Conservation (phyloP, 2,113 vertebrate species). For the Channa argus region DNA sequence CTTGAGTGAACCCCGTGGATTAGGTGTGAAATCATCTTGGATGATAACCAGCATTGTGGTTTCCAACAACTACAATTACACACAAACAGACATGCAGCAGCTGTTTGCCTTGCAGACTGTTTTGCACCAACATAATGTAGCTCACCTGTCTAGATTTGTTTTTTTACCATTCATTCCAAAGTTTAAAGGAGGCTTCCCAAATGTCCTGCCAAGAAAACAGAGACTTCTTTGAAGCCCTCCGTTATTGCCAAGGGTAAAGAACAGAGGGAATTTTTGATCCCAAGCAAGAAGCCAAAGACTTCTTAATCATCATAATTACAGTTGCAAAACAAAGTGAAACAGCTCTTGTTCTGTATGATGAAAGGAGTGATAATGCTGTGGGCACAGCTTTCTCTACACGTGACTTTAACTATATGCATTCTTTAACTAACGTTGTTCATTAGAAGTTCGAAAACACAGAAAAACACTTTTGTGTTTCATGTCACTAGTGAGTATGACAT, state of each 20-base stretch:
- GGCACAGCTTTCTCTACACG: slow-evolving; percentile 1
- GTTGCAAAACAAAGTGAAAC: slow-evolving; percentile 35
- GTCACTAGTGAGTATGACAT: slow-evolving; percentile 20
- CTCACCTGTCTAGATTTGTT: slow-evolving; percentile 22
- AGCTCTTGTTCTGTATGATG: slow-evolving; percentile 22
- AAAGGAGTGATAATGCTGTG: slow-evolving; percentile 1
- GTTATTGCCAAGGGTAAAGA: slow-evolving; percentile 62
- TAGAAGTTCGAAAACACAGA: slow-evolving; percentile 7
- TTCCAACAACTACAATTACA: slow-evolving; percentile 3
- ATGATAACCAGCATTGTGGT: slow-evolving; percentile 6
- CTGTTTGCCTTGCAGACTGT: not conserved
- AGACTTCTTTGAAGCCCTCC: slow-evolving; percentile 45
- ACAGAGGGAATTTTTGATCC: slow-evolving; percentile 43
- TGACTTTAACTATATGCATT: slow-evolving; percentile 1
- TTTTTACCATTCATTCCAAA: slow-evolving; percentile 23
- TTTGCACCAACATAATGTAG: slow-evolving; percentile 6
- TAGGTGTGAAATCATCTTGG: not conserved
- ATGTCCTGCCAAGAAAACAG: slow-evolving; percentile 68
- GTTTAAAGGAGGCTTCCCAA: slow-evolving; percentile 46
- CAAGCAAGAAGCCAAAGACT: slow-evolving; percentile 54
- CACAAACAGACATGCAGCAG: not conserved
- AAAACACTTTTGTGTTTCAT: slow-evolving; percentile 16
- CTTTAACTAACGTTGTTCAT: not conserved
- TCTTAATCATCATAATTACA: slow-evolving; percentile 39
- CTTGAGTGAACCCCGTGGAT: not conserved